Evolutionary conservation across 1,140 invertebrate species (phyloP), one percentile per base, ranked within the genome.

Genomic region (Trichogramma pretiosum): DNA sequence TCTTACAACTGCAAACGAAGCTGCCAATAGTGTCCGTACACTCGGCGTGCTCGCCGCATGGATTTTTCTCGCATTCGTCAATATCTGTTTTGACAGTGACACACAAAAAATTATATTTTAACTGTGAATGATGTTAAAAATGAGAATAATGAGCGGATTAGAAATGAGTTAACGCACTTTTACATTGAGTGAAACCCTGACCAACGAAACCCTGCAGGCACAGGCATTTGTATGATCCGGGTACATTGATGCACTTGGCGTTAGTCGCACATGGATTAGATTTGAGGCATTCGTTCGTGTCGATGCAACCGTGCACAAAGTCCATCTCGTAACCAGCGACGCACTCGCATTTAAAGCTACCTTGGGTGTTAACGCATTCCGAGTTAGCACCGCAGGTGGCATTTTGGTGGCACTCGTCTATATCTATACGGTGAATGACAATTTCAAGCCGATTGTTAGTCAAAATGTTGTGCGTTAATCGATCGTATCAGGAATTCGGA

Each of bases 121-220:
- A n/a, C n/a, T n/a, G n/a, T n/a, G n/a, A n/a, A n/a, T n/a, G n/a
- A n/a, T n/a, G n/a, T n/a, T n/a, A n/a, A n/a, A n/a, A n/a, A n/a
- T n/a, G n/a, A n/a, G n/a, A n/a, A n/a, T n/a, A n/a, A n/a, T n/a
- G n/a, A n/a, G n/a, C n/a, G n/a, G n/a, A n/a, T n/a, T n/a, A n/a
- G n/a, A n/a, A n/a, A n/a, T n/a, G n/a, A n/a, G n/a, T n/a, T n/a
- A 73, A 82, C 80, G 87, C 81, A 88, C 87, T 89, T 75, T 87
- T 81, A 72, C 82, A 84, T 60, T 79, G 74, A 18, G 75, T 74
- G 55, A 78, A 70, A 50, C 80, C 79, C 64, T 83, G 78, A 50
- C 81, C 81, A 32, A 78, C 70, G 68, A 79, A 87, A 52, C 86
- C 86, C 54, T 75, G 66, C n/a, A 78, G 79, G 72, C 86, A 89